Percentiles rank a stretch among this genome's conserved stretches.
These are phyloP conservation scores for Mythimna ferrago DNA, from an alignment of 2,888 invertebrate species.

Conservation along the genomic window DNA sequence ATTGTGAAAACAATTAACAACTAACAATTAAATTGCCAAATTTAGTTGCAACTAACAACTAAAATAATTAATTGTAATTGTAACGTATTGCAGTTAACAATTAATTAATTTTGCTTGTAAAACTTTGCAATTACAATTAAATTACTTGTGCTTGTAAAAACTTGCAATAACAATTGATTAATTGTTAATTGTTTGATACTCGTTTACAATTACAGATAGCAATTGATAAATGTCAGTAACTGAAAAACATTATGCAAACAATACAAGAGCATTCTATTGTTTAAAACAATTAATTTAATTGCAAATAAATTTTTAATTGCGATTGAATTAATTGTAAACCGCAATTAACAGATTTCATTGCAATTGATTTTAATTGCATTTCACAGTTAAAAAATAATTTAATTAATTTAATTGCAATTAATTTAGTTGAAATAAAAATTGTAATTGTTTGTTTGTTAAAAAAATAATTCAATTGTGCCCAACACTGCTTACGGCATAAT, in stretches of 20 bases:
- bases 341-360: no score
- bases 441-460: no score
- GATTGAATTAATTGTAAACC: no score
- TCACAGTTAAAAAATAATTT: no score
- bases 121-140: not conserved
- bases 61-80: conserved; percentile 2
- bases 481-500: no score
- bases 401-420: no score
- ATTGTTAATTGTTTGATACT: not conserved
- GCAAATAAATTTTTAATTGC: no score
- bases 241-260: not conserved
- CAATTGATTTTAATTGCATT: no score
- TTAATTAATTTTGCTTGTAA: not conserved
- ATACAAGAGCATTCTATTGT: not conserved
- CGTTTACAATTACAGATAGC: not conserved
- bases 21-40: not conserved
- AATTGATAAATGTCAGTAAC: not conserved
- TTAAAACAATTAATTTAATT: no score
- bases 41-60: not conserved
- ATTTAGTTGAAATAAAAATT: no score
- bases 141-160: not conserved
- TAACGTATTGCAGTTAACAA: not conserved
- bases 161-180: not conserved
- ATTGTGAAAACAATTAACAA: not conserved
- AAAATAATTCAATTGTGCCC: no score